Percentiles rank a stretch among this genome's conserved stretches.
These are phyloP conservation scores for Drosophila pandora DNA, from an alignment of 1,140 invertebrate genomes.

Conservation along the genomic window DNA sequence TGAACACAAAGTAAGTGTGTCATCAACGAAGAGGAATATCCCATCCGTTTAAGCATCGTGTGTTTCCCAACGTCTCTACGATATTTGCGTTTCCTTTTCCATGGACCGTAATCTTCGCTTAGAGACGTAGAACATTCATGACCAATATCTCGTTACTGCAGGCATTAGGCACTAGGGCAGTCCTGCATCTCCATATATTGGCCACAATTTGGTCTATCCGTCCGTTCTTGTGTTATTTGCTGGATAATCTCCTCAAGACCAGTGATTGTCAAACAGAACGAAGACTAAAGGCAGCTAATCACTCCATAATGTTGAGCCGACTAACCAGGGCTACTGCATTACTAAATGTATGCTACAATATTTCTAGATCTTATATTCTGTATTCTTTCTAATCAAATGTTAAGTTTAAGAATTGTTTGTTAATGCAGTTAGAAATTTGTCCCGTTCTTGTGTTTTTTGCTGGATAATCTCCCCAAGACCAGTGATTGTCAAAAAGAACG, in stretches of 20 bases:
- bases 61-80: slow-evolving; percentile 59
- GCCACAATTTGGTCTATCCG: slow-evolving; percentile 40
- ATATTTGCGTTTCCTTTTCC: slow-evolving; percentile 63
- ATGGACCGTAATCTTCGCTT: slow-evolving; percentile 67
- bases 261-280: slow-evolving; percentile 81
- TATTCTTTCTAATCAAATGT: not conserved
- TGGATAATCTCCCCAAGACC: slow-evolving; percentile 38
- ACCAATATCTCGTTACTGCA: slow-evolving; percentile 81
- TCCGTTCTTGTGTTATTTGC: slow-evolving; percentile 76
- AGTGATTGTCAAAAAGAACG: slow-evolving; percentile 81
- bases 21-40: not conserved
- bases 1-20: slow-evolving; percentile 96
- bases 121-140: slow-evolving; percentile 65
- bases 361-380: not conserved
- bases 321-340: slow-evolving; percentile 30
- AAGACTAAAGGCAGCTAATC: slow-evolving; percentile 46
- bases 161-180: slow-evolving; percentile 45
- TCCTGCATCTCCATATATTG: slow-evolving; percentile 80
- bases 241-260: slow-evolving; percentile 38
- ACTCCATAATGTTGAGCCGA: slow-evolving; percentile 59
- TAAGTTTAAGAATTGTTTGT: not conserved
- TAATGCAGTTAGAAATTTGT: not conserved
- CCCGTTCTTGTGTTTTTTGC: slow-evolving; percentile 69
- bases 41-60: slow-evolving; percentile 19
- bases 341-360: slow-evolving; percentile 41